Percentiles rank a stretch among this genome's conserved stretches.
These are phyloP conservation scores for Acanthosoma haemorrhoidale DNA, from an alignment of 2,888 invertebrate species.

Conservation along the genomic window DNA sequence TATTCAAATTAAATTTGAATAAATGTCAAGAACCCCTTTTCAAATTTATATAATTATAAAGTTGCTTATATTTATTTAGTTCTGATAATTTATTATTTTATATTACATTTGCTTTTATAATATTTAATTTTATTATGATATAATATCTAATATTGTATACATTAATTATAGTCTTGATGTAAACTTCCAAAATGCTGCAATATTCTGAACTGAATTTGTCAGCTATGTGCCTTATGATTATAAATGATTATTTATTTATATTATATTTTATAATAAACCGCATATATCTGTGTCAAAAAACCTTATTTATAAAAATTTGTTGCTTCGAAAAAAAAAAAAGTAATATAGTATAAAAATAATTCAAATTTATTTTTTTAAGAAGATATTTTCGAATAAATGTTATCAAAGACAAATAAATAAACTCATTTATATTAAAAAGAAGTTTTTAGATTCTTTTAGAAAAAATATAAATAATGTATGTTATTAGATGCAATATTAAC, in stretches of 20 bases:
- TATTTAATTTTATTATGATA: background rate
- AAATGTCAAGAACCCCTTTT: background rate
- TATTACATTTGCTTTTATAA: background rate
- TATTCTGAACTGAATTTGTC: background rate
- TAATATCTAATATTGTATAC: background rate
- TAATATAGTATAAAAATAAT: no score
- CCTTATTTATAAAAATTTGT: background rate
- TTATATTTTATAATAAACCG: slow-evolving; percentile 5
- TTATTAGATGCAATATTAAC: no score
- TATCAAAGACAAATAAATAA: no score
- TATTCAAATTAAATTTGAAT: background rate
- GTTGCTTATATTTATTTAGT: background rate
- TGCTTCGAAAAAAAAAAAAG: no score
- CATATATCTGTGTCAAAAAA: background rate
- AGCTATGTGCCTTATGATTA: background rate
- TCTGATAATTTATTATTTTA: background rate
- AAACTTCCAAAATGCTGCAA: background rate
- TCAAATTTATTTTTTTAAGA: no score
- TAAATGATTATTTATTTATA: slow-evolving; percentile 9
- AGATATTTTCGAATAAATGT: no score
- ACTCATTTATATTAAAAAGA: no score
- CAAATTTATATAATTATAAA: background rate
- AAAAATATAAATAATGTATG: no score
- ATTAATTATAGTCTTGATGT: background rate
- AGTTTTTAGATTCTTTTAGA: no score